These are phyloP conservation scores for Sinocyclocheilus grahami DNA, from an alignment of 2,113 vertebrate species.

Conservation along the genomic window DNA sequence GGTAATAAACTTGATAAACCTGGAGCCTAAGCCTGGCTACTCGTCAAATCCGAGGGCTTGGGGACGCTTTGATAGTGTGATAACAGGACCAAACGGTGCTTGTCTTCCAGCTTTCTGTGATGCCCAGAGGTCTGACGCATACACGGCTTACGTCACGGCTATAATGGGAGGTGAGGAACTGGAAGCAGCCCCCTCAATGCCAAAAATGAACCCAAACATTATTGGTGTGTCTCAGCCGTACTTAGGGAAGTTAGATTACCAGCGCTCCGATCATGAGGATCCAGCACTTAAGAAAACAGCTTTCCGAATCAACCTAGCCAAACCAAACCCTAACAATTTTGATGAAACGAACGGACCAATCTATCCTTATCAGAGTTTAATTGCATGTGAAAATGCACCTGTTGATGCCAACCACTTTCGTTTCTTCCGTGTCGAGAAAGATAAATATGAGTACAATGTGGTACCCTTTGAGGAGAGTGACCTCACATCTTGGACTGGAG, in stretches of 20 bases:
- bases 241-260: conserved; percentile 87
- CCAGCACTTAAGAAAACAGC: conserved; percentile 87
- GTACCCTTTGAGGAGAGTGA: conserved; percentile 92
- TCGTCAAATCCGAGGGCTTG: conserved; percentile 90
- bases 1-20: conserved; percentile 87
- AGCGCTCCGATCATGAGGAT: conserved; percentile 88
- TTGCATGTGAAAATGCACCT: conserved; percentile 85
- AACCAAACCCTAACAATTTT: conserved; percentile 85
- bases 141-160: conserved; percentile 89
- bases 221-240: conserved; percentile 93
- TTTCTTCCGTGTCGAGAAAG: conserved; percentile 92
- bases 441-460: conserved; percentile 95
- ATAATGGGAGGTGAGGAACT: conserved; percentile 92
- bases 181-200: conserved; percentile 88
- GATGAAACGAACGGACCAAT: conserved; percentile 88
- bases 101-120: conserved; percentile 97
- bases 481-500: conserved; percentile 88
- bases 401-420: conserved; percentile 87
- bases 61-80: conserved; percentile 96
- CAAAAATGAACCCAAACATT: conserved; percentile 80
- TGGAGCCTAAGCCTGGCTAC: conserved; percentile 90
- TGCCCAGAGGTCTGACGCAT: conserved; percentile 80
- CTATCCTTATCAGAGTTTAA: conserved; percentile 87
- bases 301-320: conserved; percentile 89
- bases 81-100: conserved; percentile 91